A percentile compares a stretch with the other conserved stretches of the same genome.
Conservation (phyloP, 2,888 invertebrate species). For the Fragum fragum region DNA sequence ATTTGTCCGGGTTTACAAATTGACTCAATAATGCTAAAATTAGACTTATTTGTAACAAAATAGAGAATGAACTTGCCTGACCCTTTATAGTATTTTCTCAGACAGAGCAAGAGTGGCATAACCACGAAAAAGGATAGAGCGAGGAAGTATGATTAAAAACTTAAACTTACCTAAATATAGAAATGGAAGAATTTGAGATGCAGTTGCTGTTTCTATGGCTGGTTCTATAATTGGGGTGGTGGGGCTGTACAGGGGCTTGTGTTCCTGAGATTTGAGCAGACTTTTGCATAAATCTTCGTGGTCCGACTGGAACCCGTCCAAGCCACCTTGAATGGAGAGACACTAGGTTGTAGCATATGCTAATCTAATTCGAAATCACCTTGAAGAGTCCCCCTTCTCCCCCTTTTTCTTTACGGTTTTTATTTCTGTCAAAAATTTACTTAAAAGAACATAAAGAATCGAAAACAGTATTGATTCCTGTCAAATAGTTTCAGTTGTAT, state of each 20-base stretch:
- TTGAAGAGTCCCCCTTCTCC: too few species aligned
- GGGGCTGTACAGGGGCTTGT: constrained; percentile 88
- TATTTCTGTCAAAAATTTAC: too few species aligned
- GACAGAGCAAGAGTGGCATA: too few species aligned
- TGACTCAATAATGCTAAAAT: neutral
- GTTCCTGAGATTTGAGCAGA: constrained; percentile 83
- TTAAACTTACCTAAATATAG: constrained; percentile 90
- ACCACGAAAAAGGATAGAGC: too few species aligned
- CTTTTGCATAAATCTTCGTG: constrained; percentile 92
- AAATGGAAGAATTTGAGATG: constrained; percentile 93
- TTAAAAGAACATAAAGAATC: too few species aligned
- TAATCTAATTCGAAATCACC: too few species aligned
- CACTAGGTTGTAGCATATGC: neutral
- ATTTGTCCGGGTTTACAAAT: neutral
- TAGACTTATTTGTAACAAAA: neutral
- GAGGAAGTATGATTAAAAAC: too few species aligned
- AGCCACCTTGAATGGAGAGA: constrained; percentile 80
- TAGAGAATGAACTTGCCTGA: neutral
- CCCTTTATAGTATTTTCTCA: too few species aligned
- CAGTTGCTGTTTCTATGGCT: constrained; percentile 91
- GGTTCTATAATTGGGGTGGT: constrained; percentile 84
- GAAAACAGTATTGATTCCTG: too few species aligned
- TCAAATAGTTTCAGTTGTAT: too few species aligned
- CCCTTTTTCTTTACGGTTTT: too few species aligned
- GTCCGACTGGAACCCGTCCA: constrained; percentile 82